These are phyloP conservation scores for Jordanella pulchra DNA, from an alignment of 2,797 vertebrate genomes.

Conservation along the genomic window DNA sequence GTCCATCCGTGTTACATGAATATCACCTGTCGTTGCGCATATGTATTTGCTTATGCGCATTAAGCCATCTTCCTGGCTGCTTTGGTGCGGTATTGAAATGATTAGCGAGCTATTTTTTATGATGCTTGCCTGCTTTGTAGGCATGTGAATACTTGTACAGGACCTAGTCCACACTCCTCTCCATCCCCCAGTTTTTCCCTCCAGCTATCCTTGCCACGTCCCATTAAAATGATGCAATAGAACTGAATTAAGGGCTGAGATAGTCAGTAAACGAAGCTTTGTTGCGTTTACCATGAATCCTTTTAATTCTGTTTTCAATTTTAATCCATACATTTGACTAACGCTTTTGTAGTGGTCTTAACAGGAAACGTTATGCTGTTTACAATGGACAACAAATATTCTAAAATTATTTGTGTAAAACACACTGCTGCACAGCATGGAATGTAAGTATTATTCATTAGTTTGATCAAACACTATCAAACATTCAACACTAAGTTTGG, in stretches of 20 bases:
- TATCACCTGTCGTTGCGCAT: conserved; percentile 59
- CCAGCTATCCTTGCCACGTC: conserved; percentile 60
- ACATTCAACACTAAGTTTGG: neutral
- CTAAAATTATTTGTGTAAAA: neutral
- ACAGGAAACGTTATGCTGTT: neutral
- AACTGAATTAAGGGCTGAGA: conserved; percentile 64
- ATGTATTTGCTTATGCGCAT: conserved; percentile 47
- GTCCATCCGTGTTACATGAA: conserved; percentile 32
- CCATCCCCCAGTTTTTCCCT: conserved; percentile 63
- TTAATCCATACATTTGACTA: conserved; percentile 22
- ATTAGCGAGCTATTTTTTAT: conserved; percentile 77
- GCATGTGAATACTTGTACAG: conserved; percentile 69
- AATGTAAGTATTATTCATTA: neutral
- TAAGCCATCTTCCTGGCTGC: conserved; percentile 46
- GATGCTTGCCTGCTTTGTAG: conserved; percentile 63
- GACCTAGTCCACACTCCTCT: conserved; percentile 56
- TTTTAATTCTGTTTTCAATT: conserved; percentile 22
- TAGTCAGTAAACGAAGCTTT: conserved; percentile 59
- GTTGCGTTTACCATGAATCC: conserved; percentile 60
- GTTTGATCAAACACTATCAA: neutral
- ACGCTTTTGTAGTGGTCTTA: conserved; percentile 25
- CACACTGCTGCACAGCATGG: neutral
- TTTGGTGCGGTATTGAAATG: conserved; percentile 69
- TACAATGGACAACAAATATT: neutral
- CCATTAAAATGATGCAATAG: conserved; percentile 71